Conservation (phyloP, 2,888 invertebrate species). For the Rhimphoctona megacephalus region DNA sequence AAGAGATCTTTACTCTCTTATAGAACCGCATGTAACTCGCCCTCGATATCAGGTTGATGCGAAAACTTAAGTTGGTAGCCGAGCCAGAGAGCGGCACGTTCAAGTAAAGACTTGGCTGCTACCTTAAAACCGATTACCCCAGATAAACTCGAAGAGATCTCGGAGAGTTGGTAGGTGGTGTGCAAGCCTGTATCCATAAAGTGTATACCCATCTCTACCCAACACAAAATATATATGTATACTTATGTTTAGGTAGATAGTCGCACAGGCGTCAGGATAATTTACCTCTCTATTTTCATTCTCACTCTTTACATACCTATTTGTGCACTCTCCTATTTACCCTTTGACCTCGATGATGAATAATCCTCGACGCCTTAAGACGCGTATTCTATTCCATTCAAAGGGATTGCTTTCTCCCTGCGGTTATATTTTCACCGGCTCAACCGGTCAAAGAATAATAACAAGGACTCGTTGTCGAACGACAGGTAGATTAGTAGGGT, state of each 20-base stretch:
- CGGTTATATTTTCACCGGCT: conserved; percentile 12
- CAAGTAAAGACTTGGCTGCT: conserved; percentile 55
- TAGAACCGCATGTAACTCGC: conserved; percentile 22
- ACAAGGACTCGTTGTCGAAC: conserved; percentile 25
- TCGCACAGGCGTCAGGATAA: conserved; percentile 62
- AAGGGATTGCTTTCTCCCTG: conserved; percentile 38
- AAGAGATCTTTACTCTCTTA: conserved; percentile 24
- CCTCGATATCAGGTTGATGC: conserved; percentile 37
- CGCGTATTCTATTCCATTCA: conserved; percentile 4
- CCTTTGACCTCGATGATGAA: conserved; percentile 54
- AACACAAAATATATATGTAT: conserved; percentile 5
- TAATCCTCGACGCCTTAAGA: conserved; percentile 24
- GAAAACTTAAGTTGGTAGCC: conserved; percentile 58
- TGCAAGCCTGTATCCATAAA: neutral
- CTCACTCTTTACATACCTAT: conserved; percentile 42
- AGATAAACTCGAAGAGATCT: conserved; percentile 23
- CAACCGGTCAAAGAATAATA: conserved; percentile 34
- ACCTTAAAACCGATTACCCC: conserved; percentile 64
- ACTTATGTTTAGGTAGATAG: conserved; percentile 35
- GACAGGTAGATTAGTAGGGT: conserved; percentile 48
- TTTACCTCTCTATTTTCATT: conserved; percentile 42
- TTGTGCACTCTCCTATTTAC: conserved; percentile 56
- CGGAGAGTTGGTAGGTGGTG: conserved; percentile 6
- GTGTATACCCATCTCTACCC: neutral
- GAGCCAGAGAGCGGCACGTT: conserved; percentile 58